Conservation (phyloP, 1,140 invertebrate genomes). For the Lethrus apterus region DNA sequence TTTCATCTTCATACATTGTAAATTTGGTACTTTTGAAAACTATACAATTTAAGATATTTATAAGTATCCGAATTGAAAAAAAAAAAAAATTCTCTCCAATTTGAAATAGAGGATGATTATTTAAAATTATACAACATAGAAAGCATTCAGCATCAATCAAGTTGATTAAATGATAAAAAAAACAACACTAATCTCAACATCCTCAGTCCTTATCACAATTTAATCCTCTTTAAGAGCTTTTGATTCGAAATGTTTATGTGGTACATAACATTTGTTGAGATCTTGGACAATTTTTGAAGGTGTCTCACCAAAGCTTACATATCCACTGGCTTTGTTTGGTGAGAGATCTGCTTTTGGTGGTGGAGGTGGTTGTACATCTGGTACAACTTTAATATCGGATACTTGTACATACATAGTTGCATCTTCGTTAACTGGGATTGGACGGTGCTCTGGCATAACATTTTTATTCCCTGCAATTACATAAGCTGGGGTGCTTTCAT, state of each 20-base stretch:
- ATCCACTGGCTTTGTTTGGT: slow-evolving; percentile 12
- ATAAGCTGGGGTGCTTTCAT: slow-evolving; percentile 18
- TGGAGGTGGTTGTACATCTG: not conserved
- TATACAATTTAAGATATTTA: not conserved
- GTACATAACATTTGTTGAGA: slow-evolving; percentile 16
- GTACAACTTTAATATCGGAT: slow-evolving; percentile 2
- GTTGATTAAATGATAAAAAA: not conserved
- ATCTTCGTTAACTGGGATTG: not conserved
- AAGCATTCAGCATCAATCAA: not conserved
- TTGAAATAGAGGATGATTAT: no score
- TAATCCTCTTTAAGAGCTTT: slow-evolving; percentile 20
- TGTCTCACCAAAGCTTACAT: slow-evolving; percentile 20
- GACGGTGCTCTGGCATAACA: not conserved
- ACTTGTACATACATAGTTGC: slow-evolving; percentile 16
- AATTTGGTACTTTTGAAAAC: no score
- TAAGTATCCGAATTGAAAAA: not conserved
- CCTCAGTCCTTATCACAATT: slow-evolving; percentile 1
- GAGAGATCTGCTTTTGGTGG: not conserved
- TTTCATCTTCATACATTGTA: no score
- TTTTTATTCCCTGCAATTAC: slow-evolving; percentile 21
- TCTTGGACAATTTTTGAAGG: not conserved
- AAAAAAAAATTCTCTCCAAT: not conserved
- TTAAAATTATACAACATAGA: no score
- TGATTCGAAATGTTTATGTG: slow-evolving; percentile 21
- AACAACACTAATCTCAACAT: not conserved